These are phyloP conservation scores for Selenia dentaria DNA, from an alignment of 2,888 invertebrate species.

Conservation along the genomic window DNA sequence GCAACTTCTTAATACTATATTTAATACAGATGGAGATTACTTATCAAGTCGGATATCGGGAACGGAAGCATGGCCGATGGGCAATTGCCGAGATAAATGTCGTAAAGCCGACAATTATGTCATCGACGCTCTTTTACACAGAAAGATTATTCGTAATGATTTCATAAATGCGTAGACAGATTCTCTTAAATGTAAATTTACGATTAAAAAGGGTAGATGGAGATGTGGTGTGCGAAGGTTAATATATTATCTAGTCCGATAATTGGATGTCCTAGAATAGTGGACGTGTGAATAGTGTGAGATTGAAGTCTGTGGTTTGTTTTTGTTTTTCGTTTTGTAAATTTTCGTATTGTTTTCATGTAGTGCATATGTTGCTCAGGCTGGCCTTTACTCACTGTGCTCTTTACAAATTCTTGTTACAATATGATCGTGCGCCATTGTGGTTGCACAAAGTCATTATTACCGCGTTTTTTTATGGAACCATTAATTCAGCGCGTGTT, in stretches of 20 bases:
- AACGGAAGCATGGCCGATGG: constrained; percentile 32
- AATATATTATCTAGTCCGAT: neutral
- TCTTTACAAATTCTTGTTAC: no score
- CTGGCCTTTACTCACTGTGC: no score
- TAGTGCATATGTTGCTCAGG: no score
- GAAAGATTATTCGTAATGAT: neutral
- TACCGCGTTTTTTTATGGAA: no score
- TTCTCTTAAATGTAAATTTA: no score
- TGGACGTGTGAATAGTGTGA: constrained; percentile 8
- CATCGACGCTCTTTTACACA: constrained; percentile 17
- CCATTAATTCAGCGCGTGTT: no score
- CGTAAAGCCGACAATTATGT: constrained; percentile 24
- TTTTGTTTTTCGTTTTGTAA: no score
- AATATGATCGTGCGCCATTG: no score
- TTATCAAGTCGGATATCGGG: constrained; percentile 28
- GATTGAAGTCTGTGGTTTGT: neutral
- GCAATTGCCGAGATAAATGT: constrained; percentile 32
- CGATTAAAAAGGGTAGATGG: no score
- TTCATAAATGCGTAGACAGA: neutral
- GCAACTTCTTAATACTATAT: constrained; percentile 22
- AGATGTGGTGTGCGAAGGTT: no score
- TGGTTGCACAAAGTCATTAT: no score
- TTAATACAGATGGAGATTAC: constrained; percentile 14
- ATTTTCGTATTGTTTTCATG: no score
- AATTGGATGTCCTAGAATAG: constrained; percentile 6